phyloP scores from a whole-genome alignment of 2,888 invertebrate genomes.

The Ceriagrion tenellum region DNA sequence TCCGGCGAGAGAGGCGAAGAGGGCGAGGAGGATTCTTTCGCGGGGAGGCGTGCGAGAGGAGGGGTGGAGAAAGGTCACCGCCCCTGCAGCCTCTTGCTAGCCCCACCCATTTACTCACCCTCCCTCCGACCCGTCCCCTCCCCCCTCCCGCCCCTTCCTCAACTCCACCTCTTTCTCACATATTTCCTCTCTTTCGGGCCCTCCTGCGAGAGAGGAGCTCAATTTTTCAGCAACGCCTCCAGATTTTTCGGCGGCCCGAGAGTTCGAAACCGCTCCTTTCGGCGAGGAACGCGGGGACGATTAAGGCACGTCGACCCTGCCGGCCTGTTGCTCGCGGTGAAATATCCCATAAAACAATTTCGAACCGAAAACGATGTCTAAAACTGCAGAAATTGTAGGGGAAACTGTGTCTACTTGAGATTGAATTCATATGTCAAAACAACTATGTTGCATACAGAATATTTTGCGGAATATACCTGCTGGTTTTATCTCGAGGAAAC shows the following conservation, averaged over 20 bases:
- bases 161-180: background rate
- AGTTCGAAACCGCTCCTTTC: background rate
- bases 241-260: background rate
- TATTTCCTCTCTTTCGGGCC: background rate
- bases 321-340: too few relatives aligned
- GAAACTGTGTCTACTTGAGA: too few relatives aligned
- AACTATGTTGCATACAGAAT: too few relatives aligned
- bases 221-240: background rate
- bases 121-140: background rate
- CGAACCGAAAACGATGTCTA: too few relatives aligned
- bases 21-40: background rate
- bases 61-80: constrained; percentile 39
- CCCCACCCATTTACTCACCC: background rate
- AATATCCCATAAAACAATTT: too few relatives aligned
- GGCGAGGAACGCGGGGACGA: background rate
- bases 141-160: too few relatives aligned
- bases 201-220: background rate
- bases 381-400: too few relatives aligned
- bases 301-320: too few relatives aligned
- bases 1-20: background rate
- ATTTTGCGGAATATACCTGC: too few relatives aligned
- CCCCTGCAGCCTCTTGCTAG: background rate
- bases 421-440: too few relatives aligned
- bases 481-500: too few relatives aligned
- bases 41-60: background rate